phyloP scores from a whole-genome alignment of 2,888 invertebrate species.

The Orthosia gracilis region DNA sequence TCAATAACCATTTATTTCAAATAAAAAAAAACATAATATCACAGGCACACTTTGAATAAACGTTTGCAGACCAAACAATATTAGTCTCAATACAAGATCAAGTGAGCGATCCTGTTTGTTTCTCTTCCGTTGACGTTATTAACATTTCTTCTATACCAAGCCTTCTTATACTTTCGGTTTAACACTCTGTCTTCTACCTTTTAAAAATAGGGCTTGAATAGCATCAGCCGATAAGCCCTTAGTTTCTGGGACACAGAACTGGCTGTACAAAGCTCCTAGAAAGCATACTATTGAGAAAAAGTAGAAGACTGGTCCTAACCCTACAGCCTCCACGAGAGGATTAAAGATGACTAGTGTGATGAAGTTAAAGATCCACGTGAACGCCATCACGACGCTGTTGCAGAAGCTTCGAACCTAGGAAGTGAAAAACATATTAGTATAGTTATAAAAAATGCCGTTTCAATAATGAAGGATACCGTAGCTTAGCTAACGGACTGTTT shows the following conservation, averaged over 20 bases:
- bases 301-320: constrained; percentile 82
- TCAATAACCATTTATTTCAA: constrained; percentile 26
- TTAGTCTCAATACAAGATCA: constrained; percentile 20
- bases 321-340: constrained; percentile 76
- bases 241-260: constrained; percentile 83
- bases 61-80: constrained; percentile 13
- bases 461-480: background rate
- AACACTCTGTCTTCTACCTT: constrained; percentile 53
- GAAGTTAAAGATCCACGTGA: constrained; percentile 80
- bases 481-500: background rate
- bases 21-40: constrained; percentile 15
- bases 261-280: constrained; percentile 75
- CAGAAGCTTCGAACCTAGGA: constrained; percentile 80
- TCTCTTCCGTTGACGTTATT: background rate
- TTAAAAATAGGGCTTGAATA: constrained; percentile 77
- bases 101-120: background rate
- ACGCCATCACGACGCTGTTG: constrained; percentile 75
- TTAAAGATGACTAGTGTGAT: constrained; percentile 80
- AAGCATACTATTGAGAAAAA: constrained; percentile 80
- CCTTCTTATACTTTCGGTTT: constrained; percentile 19
- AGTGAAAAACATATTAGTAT: background rate
- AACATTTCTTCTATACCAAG: background rate
- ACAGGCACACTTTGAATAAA: constrained; percentile 1
- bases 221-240: constrained; percentile 81
- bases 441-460: background rate